Conservation (phyloP, 2,113 vertebrate species). For the Ceratotherium simum region DNA sequence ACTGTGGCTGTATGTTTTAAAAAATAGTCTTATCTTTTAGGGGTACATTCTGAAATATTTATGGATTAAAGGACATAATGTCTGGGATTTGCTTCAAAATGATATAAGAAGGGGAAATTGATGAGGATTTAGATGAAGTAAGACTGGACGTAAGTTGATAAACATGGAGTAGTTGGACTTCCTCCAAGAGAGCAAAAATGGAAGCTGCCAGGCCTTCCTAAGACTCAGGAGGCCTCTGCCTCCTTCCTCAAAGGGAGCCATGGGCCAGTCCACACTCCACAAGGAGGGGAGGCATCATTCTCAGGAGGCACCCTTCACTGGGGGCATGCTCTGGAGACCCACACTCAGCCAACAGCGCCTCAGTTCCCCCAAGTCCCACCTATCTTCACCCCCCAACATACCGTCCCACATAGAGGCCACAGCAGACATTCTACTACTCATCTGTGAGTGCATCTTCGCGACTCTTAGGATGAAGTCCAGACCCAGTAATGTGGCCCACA, state of each 20-base stretch:
- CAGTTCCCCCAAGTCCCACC: not conserved
- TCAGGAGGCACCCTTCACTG: not conserved
- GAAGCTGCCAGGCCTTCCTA: not conserved
- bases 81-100: slow-evolving; percentile 1
- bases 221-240: not conserved
- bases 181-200: not conserved
- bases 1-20: not conserved
- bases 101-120: not conserved
- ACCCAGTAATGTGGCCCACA: not conserved
- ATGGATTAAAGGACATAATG: not conserved
- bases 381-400: not conserved
- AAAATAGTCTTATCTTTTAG: not conserved
- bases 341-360: not conserved
- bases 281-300: not conserved
- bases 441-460: not conserved
- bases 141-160: fast-evolving
- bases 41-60: slow-evolving; percentile 2
- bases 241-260: not conserved
- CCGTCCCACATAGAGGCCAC: fast-evolving
- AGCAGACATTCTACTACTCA: fast-evolving
- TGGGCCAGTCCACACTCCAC: fast-evolving
- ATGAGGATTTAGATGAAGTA: not conserved
- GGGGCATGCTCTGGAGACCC: not conserved
- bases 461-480: not conserved
- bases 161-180: not conserved